Percentiles rank a stretch among this genome's conserved stretches.
Conservation (phyloP, 2,888 invertebrate genomes). For the Stenodera caucasica region DNA sequence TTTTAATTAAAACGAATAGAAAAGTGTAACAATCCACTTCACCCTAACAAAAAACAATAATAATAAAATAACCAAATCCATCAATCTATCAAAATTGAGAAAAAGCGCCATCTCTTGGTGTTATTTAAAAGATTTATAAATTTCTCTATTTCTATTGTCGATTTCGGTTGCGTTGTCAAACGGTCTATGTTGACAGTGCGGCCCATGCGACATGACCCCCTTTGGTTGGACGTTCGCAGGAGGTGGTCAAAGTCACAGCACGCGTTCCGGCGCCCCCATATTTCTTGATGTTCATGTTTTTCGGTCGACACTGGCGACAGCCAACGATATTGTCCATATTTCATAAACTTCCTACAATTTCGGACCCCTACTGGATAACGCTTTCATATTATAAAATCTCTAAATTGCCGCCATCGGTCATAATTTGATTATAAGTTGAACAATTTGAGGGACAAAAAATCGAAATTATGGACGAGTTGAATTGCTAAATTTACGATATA, state of each 20-base stretch:
- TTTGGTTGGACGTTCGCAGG: slow-evolving; percentile 19
- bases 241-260: slow-evolving; percentile 35
- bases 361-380: not conserved
- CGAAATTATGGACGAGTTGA: too few relatives aligned
- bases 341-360: slow-evolving; percentile 23
- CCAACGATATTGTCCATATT: slow-evolving; percentile 29
- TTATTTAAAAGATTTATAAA: too few relatives aligned
- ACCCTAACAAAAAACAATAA: too few relatives aligned
- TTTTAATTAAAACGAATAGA: slow-evolving; percentile 38
- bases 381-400: slow-evolving; percentile 1
- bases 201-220: slow-evolving; percentile 29
- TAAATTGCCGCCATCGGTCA: not conserved
- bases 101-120: not conserved
- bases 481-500: too few relatives aligned
- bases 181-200: slow-evolving; percentile 26
- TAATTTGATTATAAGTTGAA: too few relatives aligned
- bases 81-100: not conserved
- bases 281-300: slow-evolving; percentile 21
- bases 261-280: slow-evolving; percentile 40
- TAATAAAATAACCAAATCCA: too few relatives aligned
- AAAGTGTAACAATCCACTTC: not conserved
- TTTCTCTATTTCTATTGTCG: not conserved
- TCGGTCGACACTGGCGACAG: slow-evolving; percentile 23
- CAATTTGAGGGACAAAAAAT: too few relatives aligned
- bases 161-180: slow-evolving; percentile 9